Evolutionary conservation across 2,113 vertebrate species (phyloP).

Genomic region (Vulpes ferrilata): DNA sequence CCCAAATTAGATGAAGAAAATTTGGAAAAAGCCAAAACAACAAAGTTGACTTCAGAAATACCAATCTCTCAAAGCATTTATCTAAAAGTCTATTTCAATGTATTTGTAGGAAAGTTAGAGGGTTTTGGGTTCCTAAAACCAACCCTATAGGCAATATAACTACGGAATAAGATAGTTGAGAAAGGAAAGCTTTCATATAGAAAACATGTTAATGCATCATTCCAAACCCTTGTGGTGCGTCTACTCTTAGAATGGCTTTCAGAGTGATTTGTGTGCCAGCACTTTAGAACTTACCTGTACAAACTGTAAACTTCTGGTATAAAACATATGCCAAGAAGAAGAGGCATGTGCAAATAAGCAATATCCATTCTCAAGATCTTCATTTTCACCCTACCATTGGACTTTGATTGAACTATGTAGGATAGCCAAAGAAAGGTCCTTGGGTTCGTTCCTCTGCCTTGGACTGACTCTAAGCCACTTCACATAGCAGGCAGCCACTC

Average conservation of each 20-base stretch:
- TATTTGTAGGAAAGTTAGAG: not conserved
- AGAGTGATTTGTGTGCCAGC: not conserved
- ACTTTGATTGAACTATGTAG: not conserved
- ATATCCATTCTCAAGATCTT: not conserved
- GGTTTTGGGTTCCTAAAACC: slow-evolving; percentile 32
- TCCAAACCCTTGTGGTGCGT: not conserved
- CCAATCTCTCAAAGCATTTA: slow-evolving; percentile 9
- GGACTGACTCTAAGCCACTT: not conserved
- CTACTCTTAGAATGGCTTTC: not conserved
- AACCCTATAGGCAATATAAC: not conserved
- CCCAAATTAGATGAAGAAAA: slow-evolving; percentile 20
- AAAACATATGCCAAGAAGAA: not conserved
- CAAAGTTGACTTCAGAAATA: slow-evolving; percentile 31
- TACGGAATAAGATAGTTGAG: not conserved
- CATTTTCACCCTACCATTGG: not conserved
- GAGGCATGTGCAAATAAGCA: not conserved
- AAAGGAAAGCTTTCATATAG: slow-evolving; percentile 13
- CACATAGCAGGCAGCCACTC: rapidly evolving
- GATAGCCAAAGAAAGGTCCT: not conserved
- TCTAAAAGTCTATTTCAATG: not conserved
- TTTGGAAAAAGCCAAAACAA: not conserved
- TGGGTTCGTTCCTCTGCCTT: not conserved
- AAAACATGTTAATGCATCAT: slow-evolving; percentile 28
- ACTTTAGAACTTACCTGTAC: not conserved
- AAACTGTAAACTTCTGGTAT: slow-evolving; percentile 34